Evolutionary conservation across 23 tunicate genomes (phyloP), one percentile per base, ranked within the genome.

Genomic region (Ascidia mentula): DNA sequence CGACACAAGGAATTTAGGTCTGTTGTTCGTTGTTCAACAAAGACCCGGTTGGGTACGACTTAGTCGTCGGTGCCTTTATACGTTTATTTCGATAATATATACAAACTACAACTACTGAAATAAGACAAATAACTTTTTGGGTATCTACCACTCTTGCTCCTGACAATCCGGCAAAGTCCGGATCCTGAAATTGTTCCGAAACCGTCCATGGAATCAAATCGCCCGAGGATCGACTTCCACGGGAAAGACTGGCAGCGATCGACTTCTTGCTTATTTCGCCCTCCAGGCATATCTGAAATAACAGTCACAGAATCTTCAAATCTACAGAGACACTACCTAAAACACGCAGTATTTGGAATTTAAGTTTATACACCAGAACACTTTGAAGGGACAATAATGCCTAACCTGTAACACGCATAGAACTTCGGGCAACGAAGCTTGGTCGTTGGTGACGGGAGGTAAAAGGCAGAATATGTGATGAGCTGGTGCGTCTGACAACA

Each of bases 121-220:
- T n/a, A n/a, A n/a, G n/a, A n/a, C n/a, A n/a, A n/a, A n/a, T n/a
- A n/a, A n/a, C n/a, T n/a, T n/a, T n/a, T n/a, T n/a, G n/a, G n/a
- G n/a, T n/a, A n/a, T n/a, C n/a, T 61, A 92, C 94, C 46, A 94
- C 82, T 75, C 98, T 60, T 9, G 88, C 89, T 0, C 98, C 98
- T 33, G 96, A 90, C 31, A 96, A 59, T 12, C 78, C 40, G 18
- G 89, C 94, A 59, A 96, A 96, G n/a, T 90, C 82, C 39, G 78
- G 86, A 42, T 96, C 92, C 80, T 92, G 96, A 70, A 86, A 96
- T 59, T 96, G 99, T 79, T 96, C 96, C 0, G 99, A 90, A 9
- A 96, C 92, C 0, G 96, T 96, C 99, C 99, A 96, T 26, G 99
- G 99, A n/a, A 96, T 96, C 18, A 90, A 82, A 75, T 96, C 99